A percentile compares a stretch with the other conserved stretches of the same genome.
These are phyloP conservation scores for Centropus unirufus DNA, from an alignment of 2,113 vertebrate genomes.

Conservation along the genomic window DNA sequence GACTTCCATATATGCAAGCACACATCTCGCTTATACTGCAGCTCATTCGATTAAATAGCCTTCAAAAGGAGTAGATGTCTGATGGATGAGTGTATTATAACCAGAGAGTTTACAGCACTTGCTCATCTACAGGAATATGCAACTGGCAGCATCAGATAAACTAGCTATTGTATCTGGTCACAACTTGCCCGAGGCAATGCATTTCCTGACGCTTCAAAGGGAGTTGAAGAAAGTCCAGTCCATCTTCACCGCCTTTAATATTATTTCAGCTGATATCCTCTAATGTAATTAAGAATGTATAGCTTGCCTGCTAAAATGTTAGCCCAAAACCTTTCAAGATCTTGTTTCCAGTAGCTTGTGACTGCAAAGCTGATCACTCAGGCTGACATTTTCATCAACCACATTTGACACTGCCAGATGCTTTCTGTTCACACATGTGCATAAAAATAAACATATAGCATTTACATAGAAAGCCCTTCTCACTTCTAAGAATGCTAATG, in stretches of 20 bases:
- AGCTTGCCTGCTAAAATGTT: background rate
- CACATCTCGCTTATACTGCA: background rate
- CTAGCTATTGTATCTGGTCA: background rate
- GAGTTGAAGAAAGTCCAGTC: background rate
- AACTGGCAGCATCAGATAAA: constrained; percentile 19
- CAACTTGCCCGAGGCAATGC: constrained; percentile 11
- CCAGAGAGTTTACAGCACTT: constrained; percentile 16
- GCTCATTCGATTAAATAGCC: background rate
- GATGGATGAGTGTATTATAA: constrained; percentile 45
- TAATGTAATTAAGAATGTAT: background rate
- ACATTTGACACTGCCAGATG: background rate
- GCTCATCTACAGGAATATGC: background rate
- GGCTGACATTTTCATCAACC: background rate
- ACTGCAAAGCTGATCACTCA: background rate
- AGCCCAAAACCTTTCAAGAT: background rate
- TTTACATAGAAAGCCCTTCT: background rate
- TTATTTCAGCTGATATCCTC: background rate
- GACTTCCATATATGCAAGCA: background rate
- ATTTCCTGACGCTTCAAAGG: constrained; percentile 3
- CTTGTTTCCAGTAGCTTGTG: background rate
- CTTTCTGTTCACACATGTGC: background rate
- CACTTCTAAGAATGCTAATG: background rate
- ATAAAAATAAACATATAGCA: background rate
- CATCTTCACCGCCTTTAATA: background rate
- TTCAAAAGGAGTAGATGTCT: constrained; percentile 15